These are phyloP conservation scores for Gymnopithys bicolor DNA, from an alignment of 2,797 vertebrate genomes.

Conservation along the genomic window DNA sequence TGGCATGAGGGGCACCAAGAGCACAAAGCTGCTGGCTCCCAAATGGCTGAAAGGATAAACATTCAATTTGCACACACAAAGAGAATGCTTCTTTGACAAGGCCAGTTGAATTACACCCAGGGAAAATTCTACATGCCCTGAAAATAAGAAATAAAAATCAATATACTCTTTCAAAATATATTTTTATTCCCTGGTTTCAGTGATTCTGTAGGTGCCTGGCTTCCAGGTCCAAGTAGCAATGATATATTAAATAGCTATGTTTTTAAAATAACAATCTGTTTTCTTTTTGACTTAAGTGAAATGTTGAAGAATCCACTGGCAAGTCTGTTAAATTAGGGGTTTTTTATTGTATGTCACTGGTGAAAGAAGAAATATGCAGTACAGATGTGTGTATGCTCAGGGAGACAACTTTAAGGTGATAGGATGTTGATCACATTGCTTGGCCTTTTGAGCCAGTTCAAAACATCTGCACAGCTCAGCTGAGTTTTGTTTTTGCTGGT, in stretches of 20 bases:
- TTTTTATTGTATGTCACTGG: not conserved
- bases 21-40: not conserved
- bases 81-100: not conserved
- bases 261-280: not conserved
- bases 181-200: slow-evolving; percentile 40
- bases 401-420: not conserved
- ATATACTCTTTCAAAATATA: not conserved
- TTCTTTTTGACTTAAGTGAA: not conserved
- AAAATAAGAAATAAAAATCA: not conserved
- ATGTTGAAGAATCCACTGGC: not conserved
- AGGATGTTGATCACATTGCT: not conserved
- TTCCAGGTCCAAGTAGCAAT: not conserved
- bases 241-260: not conserved
- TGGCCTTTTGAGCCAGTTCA: not conserved
- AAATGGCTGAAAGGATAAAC: not conserved
- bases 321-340: not conserved
- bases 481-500: slow-evolving; percentile 5
- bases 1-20: not conserved
- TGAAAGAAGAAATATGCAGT: not conserved
- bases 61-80: not conserved
- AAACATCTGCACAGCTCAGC: not conserved
- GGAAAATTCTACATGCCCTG: not conserved
- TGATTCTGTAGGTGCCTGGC: not conserved
- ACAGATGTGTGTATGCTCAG: not conserved
- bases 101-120: not conserved